Evolutionary conservation across 1,140 invertebrate genomes (phyloP).

Genomic region (Steinernema khuongi): DNA sequence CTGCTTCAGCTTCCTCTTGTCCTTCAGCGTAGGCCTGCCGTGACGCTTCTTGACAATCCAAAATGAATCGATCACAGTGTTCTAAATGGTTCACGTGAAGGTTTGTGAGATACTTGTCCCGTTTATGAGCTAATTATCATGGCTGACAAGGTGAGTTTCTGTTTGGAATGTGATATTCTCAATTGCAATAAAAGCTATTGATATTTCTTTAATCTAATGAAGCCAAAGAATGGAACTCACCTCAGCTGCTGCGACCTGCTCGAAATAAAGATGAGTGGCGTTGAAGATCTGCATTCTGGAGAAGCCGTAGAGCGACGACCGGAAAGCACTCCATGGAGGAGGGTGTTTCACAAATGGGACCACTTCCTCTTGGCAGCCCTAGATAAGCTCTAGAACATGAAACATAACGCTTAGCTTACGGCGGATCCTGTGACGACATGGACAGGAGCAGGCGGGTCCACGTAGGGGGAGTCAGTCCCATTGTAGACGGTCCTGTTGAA

Average conservation of each 20-base stretch:
- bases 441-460: conserved; percentile 78
- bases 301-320: conserved; percentile 84
- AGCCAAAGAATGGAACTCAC: no score
- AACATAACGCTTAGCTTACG: conserved; percentile 35
- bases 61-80: neutral
- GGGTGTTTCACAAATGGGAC: conserved; percentile 63
- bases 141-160: no score
- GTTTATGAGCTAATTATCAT: no score
- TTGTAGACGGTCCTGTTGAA: conserved; percentile 77
- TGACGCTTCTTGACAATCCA: neutral
- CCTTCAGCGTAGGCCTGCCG: neutral
- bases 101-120: no score
- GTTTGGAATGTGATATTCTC: no score
- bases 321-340: conserved; percentile 76
- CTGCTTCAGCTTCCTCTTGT: neutral
- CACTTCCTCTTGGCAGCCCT: conserved; percentile 66
- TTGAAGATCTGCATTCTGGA: conserved; percentile 76
- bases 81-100: no score
- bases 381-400: conserved; percentile 1
- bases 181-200: no score
- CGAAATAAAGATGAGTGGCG: conserved; percentile 76
- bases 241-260: conserved; percentile 75
- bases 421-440: conserved; percentile 68
- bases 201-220: no score
- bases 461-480: conserved; percentile 74